Evolutionary conservation across 2,888 invertebrate genomes (phyloP).

Genomic region (Drosophila diplacantha): DNA sequence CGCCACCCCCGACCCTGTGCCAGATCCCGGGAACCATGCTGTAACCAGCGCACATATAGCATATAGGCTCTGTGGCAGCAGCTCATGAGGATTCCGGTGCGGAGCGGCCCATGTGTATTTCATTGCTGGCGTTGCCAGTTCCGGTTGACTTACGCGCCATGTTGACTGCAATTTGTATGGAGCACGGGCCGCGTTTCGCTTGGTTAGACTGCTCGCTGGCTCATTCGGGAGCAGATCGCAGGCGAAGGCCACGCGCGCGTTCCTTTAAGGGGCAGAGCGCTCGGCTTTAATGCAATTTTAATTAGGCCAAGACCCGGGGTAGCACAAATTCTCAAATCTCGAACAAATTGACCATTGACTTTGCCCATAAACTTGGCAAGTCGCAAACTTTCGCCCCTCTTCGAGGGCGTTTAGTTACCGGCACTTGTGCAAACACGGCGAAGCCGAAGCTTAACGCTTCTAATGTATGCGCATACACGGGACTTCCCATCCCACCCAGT

Average conservation of each 20-base stretch:
- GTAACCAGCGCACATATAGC: neutral
- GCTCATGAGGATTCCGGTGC: slow-evolving; percentile 32
- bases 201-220: slow-evolving; percentile 49
- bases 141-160: slow-evolving; percentile 67
- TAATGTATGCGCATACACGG: slow-evolving; percentile 54
- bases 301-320: slow-evolving; percentile 56
- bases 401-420: slow-evolving; percentile 44
- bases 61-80: slow-evolving; percentile 6
- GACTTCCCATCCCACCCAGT: slow-evolving; percentile 3
- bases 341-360: slow-evolving; percentile 69
- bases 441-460: slow-evolving; percentile 40
- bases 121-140: slow-evolving; percentile 65
- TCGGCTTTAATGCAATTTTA: slow-evolving; percentile 64
- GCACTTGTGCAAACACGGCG: slow-evolving; percentile 40
- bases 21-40: slow-evolving; percentile 4
- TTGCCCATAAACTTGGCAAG: slow-evolving; percentile 43
- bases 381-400: slow-evolving; percentile 40
- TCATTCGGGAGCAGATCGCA: slow-evolving; percentile 12
- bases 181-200: slow-evolving; percentile 57
- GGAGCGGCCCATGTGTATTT: slow-evolving; percentile 59
- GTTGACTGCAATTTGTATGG: slow-evolving; percentile 71
- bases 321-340: slow-evolving; percentile 57
- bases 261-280: slow-evolving; percentile 13
- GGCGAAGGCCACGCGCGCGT: slow-evolving; percentile 58
- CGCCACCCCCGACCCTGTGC: slow-evolving; percentile 7